A percentile compares a stretch with the other conserved stretches of the same genome.
These are phyloP conservation scores for Dioctria linearis DNA, from an alignment of 2,888 invertebrate species.

Conservation along the genomic window DNA sequence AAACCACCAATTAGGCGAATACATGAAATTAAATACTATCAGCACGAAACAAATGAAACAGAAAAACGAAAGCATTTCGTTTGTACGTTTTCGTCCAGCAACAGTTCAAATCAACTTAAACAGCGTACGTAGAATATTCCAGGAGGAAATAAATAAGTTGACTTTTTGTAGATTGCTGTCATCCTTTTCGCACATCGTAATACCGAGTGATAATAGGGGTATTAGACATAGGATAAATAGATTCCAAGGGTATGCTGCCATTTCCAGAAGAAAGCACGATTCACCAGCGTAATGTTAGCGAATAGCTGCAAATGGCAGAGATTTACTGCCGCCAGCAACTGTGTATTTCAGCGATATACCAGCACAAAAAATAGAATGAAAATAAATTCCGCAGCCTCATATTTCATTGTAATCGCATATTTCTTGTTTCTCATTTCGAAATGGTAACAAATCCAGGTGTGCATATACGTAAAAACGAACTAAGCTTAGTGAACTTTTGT, in stretches of 20 bases:
- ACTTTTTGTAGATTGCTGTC: constrained; percentile 23
- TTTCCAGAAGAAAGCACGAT: constrained; percentile 14
- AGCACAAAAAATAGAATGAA: neutral
- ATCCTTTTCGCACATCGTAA: constrained; percentile 21
- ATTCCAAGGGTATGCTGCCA: constrained; percentile 19
- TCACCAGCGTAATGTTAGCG: constrained; percentile 10
- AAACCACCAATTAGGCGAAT: too few species aligned
- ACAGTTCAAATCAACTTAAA: too few species aligned
- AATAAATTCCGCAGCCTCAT: constrained; percentile 26
- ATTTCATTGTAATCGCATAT: constrained; percentile 24
- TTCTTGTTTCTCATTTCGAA: neutral
- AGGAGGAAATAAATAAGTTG: constrained; percentile 18
- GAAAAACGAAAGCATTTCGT: too few species aligned
- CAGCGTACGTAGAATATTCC: too few species aligned
- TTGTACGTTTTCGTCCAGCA: too few species aligned
- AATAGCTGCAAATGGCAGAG: constrained; percentile 33
- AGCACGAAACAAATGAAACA: too few species aligned
- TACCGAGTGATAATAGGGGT: constrained; percentile 31
- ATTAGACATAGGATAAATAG: constrained; percentile 38
- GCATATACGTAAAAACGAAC: neutral
- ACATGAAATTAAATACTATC: too few species aligned
- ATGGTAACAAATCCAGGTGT: constrained; percentile 2
- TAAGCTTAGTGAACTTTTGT: too few species aligned
- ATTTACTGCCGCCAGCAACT: constrained; percentile 22
- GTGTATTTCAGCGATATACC: neutral